Conservation (phyloP, 1,140 invertebrate species). For the Chionoecetes opilio region DNA sequence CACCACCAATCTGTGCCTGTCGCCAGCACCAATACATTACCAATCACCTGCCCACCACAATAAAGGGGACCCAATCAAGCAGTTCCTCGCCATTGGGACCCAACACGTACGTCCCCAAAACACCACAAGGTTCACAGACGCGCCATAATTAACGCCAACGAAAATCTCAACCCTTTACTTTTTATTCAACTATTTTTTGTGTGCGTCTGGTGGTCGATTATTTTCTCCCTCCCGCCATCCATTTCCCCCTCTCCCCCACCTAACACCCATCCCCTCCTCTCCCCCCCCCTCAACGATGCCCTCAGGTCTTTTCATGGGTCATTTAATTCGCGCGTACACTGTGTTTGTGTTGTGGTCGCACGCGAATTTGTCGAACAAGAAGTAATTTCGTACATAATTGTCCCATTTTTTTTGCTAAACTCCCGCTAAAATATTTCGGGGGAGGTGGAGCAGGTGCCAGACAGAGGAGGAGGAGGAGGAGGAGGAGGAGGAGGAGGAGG, state of each 20-base stretch:
- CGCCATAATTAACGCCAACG: neutral
- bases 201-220: no score
- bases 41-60: neutral
- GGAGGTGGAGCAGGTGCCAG: neutral
- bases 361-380: constrained; percentile 19
- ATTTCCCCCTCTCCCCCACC: neutral
- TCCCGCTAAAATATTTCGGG: neutral
- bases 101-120: neutral
- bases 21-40: neutral
- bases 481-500: neutral
- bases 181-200: neutral
- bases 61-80: neutral
- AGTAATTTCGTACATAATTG: constrained; percentile 30
- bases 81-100: neutral
- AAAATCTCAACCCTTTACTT: neutral
- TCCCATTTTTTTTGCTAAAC: constrained; percentile 15
- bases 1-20: neutral
- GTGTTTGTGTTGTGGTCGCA: neutral
- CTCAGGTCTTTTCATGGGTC: neutral
- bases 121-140: neutral
- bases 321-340: neutral
- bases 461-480: neutral
- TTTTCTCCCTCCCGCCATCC: neutral
- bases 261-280: neutral
- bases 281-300: neutral